A percentile compares a stretch with the other conserved stretches of the same genome.
Evolutionary conservation across 2,113 vertebrate genomes (phyloP).

Genomic region (Ictalurus furcatus): DNA sequence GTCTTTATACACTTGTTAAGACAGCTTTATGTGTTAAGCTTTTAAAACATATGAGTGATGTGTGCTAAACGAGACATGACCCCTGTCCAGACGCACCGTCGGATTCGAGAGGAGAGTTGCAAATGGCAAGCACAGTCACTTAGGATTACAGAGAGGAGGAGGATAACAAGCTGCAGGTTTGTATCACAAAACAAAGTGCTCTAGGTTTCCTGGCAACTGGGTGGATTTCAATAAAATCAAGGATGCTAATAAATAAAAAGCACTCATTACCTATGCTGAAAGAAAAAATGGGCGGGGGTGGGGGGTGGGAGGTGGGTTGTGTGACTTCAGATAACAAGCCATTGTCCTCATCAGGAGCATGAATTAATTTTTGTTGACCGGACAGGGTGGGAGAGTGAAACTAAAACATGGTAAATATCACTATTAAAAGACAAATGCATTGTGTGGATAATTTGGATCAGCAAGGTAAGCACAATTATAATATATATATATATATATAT

Average conservation of each 20-base stretch:
- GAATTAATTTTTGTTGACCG: conserved; percentile 60
- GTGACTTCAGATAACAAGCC: conserved; percentile 42
- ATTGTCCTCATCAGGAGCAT: conserved; percentile 7
- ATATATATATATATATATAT: neutral
- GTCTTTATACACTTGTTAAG: neutral
- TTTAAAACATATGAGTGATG: conserved; percentile 1
- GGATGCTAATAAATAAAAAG: conserved; percentile 59
- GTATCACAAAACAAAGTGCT: conserved; percentile 54
- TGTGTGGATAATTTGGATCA: conserved; percentile 19
- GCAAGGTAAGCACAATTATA: conserved; percentile 49
- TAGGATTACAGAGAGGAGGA: neutral
- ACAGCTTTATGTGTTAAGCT: neutral
- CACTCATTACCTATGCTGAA: conserved; percentile 55
- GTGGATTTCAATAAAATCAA: conserved; percentile 45
- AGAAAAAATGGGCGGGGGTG: conserved; percentile 48
- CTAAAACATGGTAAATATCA: conserved; percentile 78
- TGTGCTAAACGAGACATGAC: neutral
- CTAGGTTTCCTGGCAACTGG: conserved; percentile 51
- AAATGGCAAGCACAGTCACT: neutral
- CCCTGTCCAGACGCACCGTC: neutral
- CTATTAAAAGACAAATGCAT: conserved; percentile 44
- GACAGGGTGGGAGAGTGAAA: conserved; percentile 65
- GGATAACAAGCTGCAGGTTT: conserved; percentile 1
- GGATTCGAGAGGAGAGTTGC: neutral
- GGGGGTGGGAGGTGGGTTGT: too few species aligned